Percentiles rank a stretch among this genome's conserved stretches.
These are phyloP conservation scores for Onychostruthus taczanowskii DNA, from an alignment of 2,113 vertebrate species.

Conservation along the genomic window DNA sequence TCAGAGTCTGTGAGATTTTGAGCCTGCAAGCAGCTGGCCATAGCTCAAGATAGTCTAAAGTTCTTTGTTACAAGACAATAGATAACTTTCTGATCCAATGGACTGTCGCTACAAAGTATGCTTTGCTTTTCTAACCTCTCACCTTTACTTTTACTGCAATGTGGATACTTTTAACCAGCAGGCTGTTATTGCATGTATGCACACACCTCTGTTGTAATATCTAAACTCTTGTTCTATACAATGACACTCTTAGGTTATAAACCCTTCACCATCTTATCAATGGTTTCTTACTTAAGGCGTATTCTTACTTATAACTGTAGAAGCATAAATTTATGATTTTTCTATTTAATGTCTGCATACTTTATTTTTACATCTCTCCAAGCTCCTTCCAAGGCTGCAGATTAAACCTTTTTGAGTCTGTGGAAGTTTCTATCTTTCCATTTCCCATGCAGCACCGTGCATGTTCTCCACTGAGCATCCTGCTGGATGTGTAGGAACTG, in stretches of 20 bases:
- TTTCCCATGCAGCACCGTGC: accelerated
- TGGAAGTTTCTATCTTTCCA: neutral
- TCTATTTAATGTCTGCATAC: neutral
- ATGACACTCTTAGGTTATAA: neutral
- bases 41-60: too few species aligned
- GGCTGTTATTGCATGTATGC: too few species aligned
- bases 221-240: neutral
- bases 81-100: too few species aligned
- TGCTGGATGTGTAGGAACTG: accelerated
- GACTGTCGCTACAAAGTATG: too few species aligned
- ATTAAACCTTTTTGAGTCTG: neutral
- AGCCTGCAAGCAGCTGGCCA: too few species aligned
- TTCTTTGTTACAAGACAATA: too few species aligned
- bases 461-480: accelerated
- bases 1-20: too few species aligned
- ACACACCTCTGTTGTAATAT: too few species aligned
- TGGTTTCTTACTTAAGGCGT: neutral
- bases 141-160: too few species aligned
- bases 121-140: too few species aligned
- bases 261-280: neutral
- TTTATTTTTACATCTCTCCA: neutral
- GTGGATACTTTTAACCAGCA: too few species aligned
- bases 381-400: neutral
- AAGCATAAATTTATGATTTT: neutral
- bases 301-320: neutral